These are phyloP conservation scores for Columba guinea DNA, from an alignment of 2,797 vertebrate species.

Conservation along the genomic window DNA sequence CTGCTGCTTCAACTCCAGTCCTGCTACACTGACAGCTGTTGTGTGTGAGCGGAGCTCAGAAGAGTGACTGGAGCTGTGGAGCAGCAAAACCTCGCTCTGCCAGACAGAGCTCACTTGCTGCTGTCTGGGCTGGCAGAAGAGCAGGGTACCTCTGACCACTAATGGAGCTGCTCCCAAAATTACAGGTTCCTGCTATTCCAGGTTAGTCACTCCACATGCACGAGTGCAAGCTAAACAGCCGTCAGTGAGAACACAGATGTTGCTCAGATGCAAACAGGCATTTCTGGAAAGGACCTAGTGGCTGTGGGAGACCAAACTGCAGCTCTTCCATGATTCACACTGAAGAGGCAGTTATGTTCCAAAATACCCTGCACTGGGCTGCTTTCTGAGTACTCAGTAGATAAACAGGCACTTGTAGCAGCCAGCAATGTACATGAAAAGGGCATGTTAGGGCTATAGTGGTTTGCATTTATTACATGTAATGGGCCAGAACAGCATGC, in stretches of 20 bases:
- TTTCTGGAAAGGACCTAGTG: background rate
- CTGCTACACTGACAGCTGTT: rapidly evolving
- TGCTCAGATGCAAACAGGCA: background rate
- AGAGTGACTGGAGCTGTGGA: background rate
- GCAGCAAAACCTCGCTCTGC: background rate
- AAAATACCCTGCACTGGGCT: background rate
- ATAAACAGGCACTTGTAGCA: background rate
- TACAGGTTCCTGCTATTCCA: background rate
- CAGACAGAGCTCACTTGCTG: background rate
- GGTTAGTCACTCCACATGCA: background rate
- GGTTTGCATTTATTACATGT: background rate
- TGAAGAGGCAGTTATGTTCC: background rate
- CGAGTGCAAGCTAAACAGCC: background rate
- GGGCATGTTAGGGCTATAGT: background rate
- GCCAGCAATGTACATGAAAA: background rate
- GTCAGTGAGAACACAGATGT: rapidly evolving
- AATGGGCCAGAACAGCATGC: background rate
- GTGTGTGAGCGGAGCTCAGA: background rate
- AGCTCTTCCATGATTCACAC: background rate
- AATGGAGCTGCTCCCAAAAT: background rate
- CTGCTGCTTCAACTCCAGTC: background rate
- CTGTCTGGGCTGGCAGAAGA: background rate
- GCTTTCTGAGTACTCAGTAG: background rate
- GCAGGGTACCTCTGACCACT: background rate
- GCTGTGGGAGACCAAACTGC: background rate